Percentiles rank a stretch among this genome's conserved stretches.
Evolutionary conservation across 2,888 invertebrate species (phyloP).

Genomic region (Eutolmus rufibarbis): DNA sequence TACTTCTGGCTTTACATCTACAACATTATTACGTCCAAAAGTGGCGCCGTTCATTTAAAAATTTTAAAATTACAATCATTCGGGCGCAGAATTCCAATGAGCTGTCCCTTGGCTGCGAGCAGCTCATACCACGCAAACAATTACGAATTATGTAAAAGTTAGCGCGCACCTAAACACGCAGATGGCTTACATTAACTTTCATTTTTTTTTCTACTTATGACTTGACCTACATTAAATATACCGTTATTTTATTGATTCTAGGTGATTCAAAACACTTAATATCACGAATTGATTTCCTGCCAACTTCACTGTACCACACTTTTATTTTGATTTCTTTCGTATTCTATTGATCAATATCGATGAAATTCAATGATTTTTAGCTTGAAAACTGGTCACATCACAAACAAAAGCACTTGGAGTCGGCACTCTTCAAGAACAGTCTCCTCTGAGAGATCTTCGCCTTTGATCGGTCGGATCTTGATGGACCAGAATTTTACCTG

Average conservation of each 20-base stretch:
- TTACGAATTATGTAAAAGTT: conserved; percentile 1
- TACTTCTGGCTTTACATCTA: not conserved
- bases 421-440: not conserved
- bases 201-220: conserved; percentile 10
- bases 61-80: not conserved
- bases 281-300: not conserved
- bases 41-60: not conserved
- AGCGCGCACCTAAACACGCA: not conserved
- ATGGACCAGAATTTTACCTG: not conserved
- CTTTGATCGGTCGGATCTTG: not conserved
- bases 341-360: not conserved
- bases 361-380: not conserved
- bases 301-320: not conserved
- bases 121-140: not conserved
- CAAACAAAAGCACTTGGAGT: not conserved
- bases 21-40: not conserved
- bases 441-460: not conserved
- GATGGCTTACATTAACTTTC: not conserved
- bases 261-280: not conserved
- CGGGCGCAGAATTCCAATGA: conserved; percentile 3
- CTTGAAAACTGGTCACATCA: not conserved
- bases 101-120: not conserved
- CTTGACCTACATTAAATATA: conserved; percentile 13
- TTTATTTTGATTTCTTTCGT: not conserved
- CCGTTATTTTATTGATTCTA: conserved; percentile 8